Conservation (phyloP, 1,140 invertebrate species). For the Zaprionus ornatus region DNA sequence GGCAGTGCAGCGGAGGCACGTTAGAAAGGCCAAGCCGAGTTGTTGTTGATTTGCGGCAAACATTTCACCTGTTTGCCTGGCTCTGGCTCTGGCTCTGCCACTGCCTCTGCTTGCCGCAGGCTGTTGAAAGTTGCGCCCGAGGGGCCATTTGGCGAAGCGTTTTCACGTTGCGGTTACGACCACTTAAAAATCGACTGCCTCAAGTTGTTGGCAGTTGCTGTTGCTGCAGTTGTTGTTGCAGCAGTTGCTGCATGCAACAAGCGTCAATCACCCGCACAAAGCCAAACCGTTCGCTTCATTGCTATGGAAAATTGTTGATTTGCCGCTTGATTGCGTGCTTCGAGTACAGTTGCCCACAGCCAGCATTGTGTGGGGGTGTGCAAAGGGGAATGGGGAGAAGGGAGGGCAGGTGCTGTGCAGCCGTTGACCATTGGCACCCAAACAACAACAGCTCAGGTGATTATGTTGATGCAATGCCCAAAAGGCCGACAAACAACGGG, state of each 20-base stretch:
- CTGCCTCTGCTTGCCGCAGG: conserved; percentile 13
- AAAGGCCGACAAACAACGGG: conserved; percentile 40
- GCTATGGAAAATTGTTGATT: conserved; percentile 81
- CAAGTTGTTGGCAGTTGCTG: conserved; percentile 37
- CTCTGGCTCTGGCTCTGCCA: too few species aligned
- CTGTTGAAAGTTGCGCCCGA: conserved; percentile 61
- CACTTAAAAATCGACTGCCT: conserved; percentile 79
- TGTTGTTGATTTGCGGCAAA: conserved; percentile 74
- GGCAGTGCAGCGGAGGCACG: conserved; percentile 1
- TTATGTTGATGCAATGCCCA: conserved; percentile 56
- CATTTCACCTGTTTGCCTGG: conserved; percentile 70
- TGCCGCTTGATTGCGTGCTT: conserved; percentile 81
- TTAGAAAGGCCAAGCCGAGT: conserved; percentile 68
- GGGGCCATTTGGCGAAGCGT: conserved; percentile 58
- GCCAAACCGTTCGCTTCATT: conserved; percentile 72
- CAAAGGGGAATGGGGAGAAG: neutral
- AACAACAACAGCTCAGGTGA: conserved; percentile 50
- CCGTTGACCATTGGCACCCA: conserved; percentile 17
- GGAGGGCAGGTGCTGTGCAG: neutral
- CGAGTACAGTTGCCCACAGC: conserved; percentile 25
- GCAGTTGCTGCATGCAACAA: conserved; percentile 78
- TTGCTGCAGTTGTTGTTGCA: conserved; percentile 26
- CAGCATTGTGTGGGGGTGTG: neutral
- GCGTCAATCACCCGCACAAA: conserved; percentile 81
- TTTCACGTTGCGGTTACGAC: conserved; percentile 72